Conservation (phyloP, 2,113 vertebrate genomes). For the Calonectris borealis region DNA sequence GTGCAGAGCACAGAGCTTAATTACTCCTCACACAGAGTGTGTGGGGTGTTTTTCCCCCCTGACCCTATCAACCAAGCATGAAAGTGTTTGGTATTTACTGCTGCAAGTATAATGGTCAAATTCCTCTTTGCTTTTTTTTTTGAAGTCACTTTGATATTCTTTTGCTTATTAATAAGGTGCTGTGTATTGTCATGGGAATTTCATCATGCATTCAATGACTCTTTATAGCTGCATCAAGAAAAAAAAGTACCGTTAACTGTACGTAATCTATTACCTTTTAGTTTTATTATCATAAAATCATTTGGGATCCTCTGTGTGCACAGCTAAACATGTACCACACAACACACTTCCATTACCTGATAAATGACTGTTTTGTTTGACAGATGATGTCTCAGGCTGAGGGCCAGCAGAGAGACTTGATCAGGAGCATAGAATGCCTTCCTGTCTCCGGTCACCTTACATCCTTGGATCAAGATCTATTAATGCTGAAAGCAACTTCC, state of each 20-base stretch:
- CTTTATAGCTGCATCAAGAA: not conserved
- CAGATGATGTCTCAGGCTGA: conserved; percentile 97
- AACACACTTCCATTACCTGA: not conserved
- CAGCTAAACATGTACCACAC: not conserved
- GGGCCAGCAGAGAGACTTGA: conserved; percentile 92
- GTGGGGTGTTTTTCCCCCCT: accelerated
- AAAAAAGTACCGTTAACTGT: not conserved
- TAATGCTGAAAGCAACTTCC: conserved; percentile 98
- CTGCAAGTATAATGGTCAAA: not conserved
- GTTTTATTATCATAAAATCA: not conserved
- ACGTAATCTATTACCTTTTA: not conserved
- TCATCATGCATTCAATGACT: not conserved
- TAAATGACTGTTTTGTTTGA: conserved; percentile 36
- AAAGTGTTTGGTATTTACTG: not conserved
- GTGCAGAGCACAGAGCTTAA: not conserved
- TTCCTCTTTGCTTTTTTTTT: not conserved
- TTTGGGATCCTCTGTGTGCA: not conserved
- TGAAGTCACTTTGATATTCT: not conserved
- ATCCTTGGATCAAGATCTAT: conserved; percentile 92
- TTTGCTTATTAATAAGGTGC: not conserved
- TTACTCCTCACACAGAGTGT: not conserved
- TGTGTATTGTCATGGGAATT: not conserved
- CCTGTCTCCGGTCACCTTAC: conserved; percentile 87
- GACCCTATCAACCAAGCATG: not conserved
- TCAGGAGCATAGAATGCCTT: conserved; percentile 92